Evolutionary conservation across 1,140 invertebrate genomes (phyloP).

Genomic region (Drosophila bifasciata): DNA sequence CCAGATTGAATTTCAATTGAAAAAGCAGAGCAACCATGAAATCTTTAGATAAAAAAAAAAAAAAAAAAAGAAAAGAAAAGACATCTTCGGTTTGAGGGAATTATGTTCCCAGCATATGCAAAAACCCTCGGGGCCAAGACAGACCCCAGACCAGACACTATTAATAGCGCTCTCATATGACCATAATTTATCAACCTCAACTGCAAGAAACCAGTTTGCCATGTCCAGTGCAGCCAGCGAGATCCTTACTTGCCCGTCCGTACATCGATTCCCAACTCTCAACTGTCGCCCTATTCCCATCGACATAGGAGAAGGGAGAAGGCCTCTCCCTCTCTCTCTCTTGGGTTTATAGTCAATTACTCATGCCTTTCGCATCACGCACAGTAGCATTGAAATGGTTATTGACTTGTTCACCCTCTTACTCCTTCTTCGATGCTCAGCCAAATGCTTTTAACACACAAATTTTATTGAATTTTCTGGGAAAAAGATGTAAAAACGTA

Average conservation of each 20-base stretch:
- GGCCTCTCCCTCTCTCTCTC: too few species aligned
- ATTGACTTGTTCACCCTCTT: slow-evolving; percentile 24
- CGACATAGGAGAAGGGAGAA: too few species aligned
- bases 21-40: slow-evolving; percentile 36
- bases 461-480: slow-evolving; percentile 73
- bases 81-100: background rate
- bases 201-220: slow-evolving; percentile 58
- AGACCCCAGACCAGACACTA: slow-evolving; percentile 8
- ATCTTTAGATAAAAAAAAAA: slow-evolving; percentile 23
- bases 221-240: slow-evolving; percentile 21
- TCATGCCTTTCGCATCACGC: slow-evolving; percentile 38
- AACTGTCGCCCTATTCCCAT: slow-evolving; percentile 17
- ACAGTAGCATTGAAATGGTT: slow-evolving; percentile 65
- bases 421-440: slow-evolving; percentile 26
- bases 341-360: slow-evolving; percentile 52
- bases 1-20: slow-evolving; percentile 44
- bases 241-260: too few species aligned
- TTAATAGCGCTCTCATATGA: slow-evolving; percentile 53
- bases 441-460: slow-evolving; percentile 19
- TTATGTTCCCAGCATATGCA: slow-evolving; percentile 54
- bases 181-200: slow-evolving; percentile 71
- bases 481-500: slow-evolving; percentile 70
- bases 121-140: slow-evolving; percentile 5
- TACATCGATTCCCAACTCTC: background rate
- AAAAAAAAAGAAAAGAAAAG: slow-evolving; percentile 4